Conservation (phyloP, 1,140 invertebrate genomes). For the Heliconius congener region DNA sequence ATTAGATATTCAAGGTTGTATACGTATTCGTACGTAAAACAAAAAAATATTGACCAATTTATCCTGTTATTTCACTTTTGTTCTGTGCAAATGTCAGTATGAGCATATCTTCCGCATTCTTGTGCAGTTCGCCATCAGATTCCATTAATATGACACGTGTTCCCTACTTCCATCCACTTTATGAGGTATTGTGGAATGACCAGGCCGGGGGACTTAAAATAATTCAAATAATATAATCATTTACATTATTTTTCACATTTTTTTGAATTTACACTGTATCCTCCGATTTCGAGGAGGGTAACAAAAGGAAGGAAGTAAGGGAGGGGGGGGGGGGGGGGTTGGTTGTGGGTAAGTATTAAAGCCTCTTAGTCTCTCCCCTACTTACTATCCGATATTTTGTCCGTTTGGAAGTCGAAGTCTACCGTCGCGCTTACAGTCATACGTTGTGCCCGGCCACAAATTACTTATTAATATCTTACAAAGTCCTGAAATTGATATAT, state of each 20-base stretch:
- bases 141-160: neutral
- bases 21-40: too few species aligned
- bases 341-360: too few species aligned
- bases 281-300: too few species aligned
- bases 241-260: neutral
- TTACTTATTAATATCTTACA: too few species aligned
- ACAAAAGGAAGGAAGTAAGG: too few species aligned
- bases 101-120: neutral
- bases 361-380: too few species aligned
- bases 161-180: neutral
- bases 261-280: neutral
- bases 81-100: neutral
- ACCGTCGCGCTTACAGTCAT: too few species aligned
- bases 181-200: neutral
- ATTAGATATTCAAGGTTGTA: neutral
- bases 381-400: too few species aligned
- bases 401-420: too few species aligned
- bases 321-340: too few species aligned
- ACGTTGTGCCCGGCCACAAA: too few species aligned
- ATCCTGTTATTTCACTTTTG: neutral
- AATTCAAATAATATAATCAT: neutral
- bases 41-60: neutral
- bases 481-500: too few species aligned
- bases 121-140: accelerated
- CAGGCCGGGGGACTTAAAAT: neutral